A percentile compares a stretch with the other conserved stretches of the same genome.
These are phyloP conservation scores for Cryptoblepharus egeriae DNA, from an alignment of 2,797 vertebrate species.

Conservation along the genomic window DNA sequence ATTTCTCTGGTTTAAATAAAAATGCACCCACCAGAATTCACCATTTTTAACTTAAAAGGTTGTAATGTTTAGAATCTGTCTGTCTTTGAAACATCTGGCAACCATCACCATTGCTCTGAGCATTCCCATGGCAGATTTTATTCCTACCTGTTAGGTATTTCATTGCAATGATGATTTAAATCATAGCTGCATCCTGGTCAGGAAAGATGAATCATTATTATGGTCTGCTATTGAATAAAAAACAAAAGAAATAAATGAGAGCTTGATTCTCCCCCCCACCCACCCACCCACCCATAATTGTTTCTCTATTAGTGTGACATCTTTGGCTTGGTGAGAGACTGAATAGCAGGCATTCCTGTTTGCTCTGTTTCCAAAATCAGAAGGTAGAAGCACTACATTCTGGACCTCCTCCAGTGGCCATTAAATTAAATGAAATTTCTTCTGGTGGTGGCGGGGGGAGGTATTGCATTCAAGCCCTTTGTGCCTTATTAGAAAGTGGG, in stretches of 20 bases:
- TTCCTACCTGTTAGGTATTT: constrained; percentile 51
- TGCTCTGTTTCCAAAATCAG: constrained; percentile 38
- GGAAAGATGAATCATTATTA: constrained; percentile 17
- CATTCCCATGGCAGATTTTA: constrained; percentile 56
- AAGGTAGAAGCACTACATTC: constrained; percentile 29
- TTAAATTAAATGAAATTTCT: constrained; percentile 30
- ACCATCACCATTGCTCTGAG: constrained; percentile 41
- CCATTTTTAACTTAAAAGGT: constrained; percentile 30
- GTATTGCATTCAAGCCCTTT: constrained; percentile 8
- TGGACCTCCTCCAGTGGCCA: not conserved
- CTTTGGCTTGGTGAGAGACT: constrained; percentile 1
- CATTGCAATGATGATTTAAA: constrained; percentile 37
- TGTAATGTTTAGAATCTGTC: constrained; percentile 57
- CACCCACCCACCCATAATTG: not conserved
- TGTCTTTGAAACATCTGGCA: constrained; percentile 49
- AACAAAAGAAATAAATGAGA: not conserved
- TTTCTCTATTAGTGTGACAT: not conserved
- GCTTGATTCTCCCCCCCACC: not conserved
- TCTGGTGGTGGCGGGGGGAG: not conserved
- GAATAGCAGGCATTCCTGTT: constrained; percentile 44
- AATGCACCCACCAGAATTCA: not conserved
- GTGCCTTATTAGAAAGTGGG: constrained; percentile 23
- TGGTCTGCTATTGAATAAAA: constrained; percentile 36
- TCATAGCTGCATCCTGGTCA: constrained; percentile 29
- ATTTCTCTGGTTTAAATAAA: constrained; percentile 40